Evolutionary conservation across 2,888 invertebrate species (phyloP), one percentile per base, ranked within the genome.

Genomic region (Bembecia ichneumoniformis): DNA sequence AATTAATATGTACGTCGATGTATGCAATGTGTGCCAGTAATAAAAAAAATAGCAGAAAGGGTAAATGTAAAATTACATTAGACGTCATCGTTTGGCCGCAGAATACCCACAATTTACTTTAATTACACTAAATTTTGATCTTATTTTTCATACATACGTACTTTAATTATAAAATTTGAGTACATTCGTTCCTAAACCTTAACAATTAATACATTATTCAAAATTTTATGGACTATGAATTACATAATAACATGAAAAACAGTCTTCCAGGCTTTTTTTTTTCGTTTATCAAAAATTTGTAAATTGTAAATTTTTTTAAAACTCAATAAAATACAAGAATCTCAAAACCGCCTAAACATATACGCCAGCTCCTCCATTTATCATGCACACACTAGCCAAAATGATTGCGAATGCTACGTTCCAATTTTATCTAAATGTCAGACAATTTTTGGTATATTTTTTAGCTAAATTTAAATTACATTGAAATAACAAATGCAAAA

Each of bases 281-380:
- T 76, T 77, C 73, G 74, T 73, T 77, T 79, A 81, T 83, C 71
- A 82, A 84, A 83, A 81, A 70, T 74, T 81, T 86, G 84, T 84
- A 84, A 83, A 84, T 77, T 86, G 86, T 86, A 83, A 81, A 82
- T 74, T 79, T 80, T 64, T 59, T 57, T 51, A 77, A 68, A 81
- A 83, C 75, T 71, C 68, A 75, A 77, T 74, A 75, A 68, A 76
- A 71, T 79, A 77, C 70, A 83, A 73, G 77, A 75, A 73, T 77
- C 74, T 77, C 70, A 74, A 81, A 79, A 78, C 71, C 75, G 75
- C 74, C 71, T 75, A 74, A 71, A 59, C 54, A 64, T 62, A 58
- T 62, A 62, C 60, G 56, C 61, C 61, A 64, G 68, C 66, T 64
- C 64, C 58, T 60, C 58, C 54, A 52, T 50, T 53, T 52, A 54